These are phyloP conservation scores for Gallinago media DNA, from an alignment of 2,113 vertebrate genomes.

Conservation along the genomic window DNA sequence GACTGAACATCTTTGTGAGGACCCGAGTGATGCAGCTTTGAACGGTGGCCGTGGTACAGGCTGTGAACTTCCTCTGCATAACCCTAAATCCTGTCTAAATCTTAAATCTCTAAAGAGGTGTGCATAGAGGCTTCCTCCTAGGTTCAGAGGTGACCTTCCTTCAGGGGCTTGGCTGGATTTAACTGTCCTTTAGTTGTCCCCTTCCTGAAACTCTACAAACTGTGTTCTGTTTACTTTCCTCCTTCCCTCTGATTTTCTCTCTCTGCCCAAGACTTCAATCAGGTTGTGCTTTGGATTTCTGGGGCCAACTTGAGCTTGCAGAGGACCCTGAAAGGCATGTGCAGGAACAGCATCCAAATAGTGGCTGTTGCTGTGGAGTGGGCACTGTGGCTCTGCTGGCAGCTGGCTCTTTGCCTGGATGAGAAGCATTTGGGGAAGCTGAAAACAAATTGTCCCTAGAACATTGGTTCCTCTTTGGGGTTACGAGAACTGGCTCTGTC, in stretches of 20 bases:
- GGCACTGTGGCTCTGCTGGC: not conserved
- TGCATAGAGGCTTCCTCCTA: not conserved
- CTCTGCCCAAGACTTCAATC: not conserved
- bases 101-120: not conserved
- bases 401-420: not conserved
- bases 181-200: not conserved
- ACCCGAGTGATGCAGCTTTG: not conserved
- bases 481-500: not conserved
- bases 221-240: not conserved
- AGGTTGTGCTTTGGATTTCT: not conserved
- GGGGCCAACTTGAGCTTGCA: not conserved
- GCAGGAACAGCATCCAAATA: not conserved
- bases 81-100: not conserved
- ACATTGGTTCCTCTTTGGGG: not conserved
- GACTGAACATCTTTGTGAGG: not conserved
- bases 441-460: not conserved
- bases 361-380: not conserved
- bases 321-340: not conserved
- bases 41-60: not conserved
- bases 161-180: not conserved
- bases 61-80: fast-evolving
- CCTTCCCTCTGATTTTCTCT: not conserved
- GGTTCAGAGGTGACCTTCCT: not conserved
- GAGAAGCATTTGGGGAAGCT: not conserved
- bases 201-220: not conserved